Evolutionary conservation across 2,888 invertebrate species (phyloP), one percentile per base, ranked within the genome.

Genomic region (Tromatobia lineatoria): DNA sequence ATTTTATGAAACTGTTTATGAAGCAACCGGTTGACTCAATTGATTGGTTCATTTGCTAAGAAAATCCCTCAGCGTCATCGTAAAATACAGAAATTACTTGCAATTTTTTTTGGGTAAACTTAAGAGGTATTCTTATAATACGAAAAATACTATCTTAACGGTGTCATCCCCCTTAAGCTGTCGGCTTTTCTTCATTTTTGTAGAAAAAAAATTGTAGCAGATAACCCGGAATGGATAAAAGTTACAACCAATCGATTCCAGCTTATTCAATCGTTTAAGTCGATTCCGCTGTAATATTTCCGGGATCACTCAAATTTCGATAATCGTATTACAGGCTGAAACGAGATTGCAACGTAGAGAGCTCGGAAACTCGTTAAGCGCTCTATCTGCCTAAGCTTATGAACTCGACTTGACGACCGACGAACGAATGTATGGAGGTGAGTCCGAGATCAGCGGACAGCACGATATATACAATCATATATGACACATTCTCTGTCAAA

Each of bases 331-430:
- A 57, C 23, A 25, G 54, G 13, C 54, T 13, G 54, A 11, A 57
- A 57, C 23, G 25, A 57, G 54, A 57, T 57, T 57, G 25, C 54
- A 25, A 10, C 25, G 54, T 25, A 25, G 2, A 11, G 3, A 15
- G 54, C 54, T 25, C 54, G 54, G 54, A 57, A 57, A 57, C 25
- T 57, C 54, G 54, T 57, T 57, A 25, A 25, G 54, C 25, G 23
- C 25, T 57, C 54, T 25, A 57, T 57, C 13, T 25, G 23, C 25
- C 25, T 57, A 25, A 25, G 23, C 20, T 57, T 57, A 57, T 25
- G 25, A 23, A 3, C 13, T 57, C 54, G 54, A 13, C 23, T 11
- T 57, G 10, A 15, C 23, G 23, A 23, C 54, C 25, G 20, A 57
- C 54, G 54, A 57, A 25, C 54, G 54, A 57, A 57, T 57, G 25